Evolutionary conservation across 2,888 invertebrate species (phyloP).

Genomic region (Synanthedon tipuliformis): DNA sequence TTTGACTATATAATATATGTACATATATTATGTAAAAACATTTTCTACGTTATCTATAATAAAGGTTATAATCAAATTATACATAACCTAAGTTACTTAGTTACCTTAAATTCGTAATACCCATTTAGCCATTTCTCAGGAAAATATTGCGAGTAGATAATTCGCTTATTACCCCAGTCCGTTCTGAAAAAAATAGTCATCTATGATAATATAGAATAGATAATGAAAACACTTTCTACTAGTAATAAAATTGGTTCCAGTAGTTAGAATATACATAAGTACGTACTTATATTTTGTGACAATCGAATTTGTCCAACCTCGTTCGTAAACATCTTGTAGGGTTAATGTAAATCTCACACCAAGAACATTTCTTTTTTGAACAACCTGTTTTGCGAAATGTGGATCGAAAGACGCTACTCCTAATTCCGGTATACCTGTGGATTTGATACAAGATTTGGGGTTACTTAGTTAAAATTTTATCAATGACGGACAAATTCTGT

Average conservation of each 20-base stretch:
- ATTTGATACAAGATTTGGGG: not conserved
- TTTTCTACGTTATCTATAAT: too few species aligned
- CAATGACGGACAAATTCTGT: too few species aligned
- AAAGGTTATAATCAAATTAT: too few species aligned
- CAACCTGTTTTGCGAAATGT: slow-evolving; percentile 76
- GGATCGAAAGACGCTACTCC: slow-evolving; percentile 83
- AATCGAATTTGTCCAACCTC: slow-evolving; percentile 81
- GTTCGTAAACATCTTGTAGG: slow-evolving; percentile 79
- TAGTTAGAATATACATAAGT: slow-evolving; percentile 2
- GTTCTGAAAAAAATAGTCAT: slow-evolving; percentile 55
- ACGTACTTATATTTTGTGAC: slow-evolving; percentile 79
- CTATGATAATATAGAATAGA: too few species aligned
- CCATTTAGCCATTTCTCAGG: slow-evolving; percentile 83
- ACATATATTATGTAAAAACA: too few species aligned
- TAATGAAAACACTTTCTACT: not conserved
- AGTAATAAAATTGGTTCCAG: not conserved
- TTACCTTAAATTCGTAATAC: slow-evolving; percentile 58
- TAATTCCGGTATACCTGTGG: slow-evolving; percentile 77
- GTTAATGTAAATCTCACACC: slow-evolving; percentile 77
- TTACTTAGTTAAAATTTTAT: too few species aligned
- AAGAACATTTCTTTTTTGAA: slow-evolving; percentile 71
- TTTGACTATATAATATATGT: too few species aligned
- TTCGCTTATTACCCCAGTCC: slow-evolving; percentile 72
- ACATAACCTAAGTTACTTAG: not conserved
- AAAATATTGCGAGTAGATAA: slow-evolving; percentile 84